phyloP scores from a whole-genome alignment of 2,797 vertebrate genomes.

The Astyanax mexicanus region DNA sequence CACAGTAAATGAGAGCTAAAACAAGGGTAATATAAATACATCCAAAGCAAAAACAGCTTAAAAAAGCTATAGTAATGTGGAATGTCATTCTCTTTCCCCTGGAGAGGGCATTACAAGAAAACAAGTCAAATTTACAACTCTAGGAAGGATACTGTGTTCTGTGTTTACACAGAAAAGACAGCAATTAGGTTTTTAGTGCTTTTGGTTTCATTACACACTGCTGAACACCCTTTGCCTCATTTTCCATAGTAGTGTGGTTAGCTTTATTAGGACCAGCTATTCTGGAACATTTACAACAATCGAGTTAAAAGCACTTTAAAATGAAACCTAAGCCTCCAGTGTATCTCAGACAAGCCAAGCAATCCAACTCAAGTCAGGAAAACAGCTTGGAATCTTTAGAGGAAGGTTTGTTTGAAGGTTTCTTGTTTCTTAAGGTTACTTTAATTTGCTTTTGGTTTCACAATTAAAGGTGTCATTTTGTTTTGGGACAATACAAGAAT shows the following conservation, averaged over 20 bases:
- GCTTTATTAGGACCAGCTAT: not conserved
- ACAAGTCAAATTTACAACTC: not conserved
- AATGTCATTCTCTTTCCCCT: not conserved
- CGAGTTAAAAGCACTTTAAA: not conserved
- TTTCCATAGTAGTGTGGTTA: not conserved
- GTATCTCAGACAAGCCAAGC: not conserved
- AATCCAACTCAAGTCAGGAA: not conserved
- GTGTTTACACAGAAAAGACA: not conserved
- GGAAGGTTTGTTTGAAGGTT: not conserved
- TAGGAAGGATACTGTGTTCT: not conserved
- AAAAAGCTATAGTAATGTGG: not conserved
- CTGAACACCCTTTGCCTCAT: not conserved
- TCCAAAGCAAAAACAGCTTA: not conserved
- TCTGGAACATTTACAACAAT: not conserved
- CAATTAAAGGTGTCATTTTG: too few species aligned
- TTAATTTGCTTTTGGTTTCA: constrained; percentile 1
- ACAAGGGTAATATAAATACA: not conserved
- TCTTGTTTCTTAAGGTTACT: not conserved
- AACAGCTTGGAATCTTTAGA: not conserved
- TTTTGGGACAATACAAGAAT: too few species aligned
- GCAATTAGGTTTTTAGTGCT: not conserved
- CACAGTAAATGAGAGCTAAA: not conserved
- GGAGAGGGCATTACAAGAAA: not conserved
- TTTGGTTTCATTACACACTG: not conserved
- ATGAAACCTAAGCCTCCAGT: not conserved